Base-by-base conservation (phyloP, 2,113 vertebrate species). In the Sceloporus undulatus region DNA sequence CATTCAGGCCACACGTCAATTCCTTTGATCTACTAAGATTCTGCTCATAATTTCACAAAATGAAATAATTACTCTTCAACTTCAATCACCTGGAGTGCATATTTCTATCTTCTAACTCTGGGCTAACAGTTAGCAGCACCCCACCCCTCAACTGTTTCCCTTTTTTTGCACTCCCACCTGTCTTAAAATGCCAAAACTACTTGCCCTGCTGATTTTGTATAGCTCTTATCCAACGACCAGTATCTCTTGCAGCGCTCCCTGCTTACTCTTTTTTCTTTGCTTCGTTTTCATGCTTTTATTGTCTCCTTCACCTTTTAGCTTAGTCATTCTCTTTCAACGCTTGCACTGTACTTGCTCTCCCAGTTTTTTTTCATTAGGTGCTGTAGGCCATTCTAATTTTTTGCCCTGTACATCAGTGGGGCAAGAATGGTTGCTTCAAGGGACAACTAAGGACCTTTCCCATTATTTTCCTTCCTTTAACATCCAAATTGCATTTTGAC, bases 191-290 rank as follows among this genome's bases (percentile, higher is more conserved):
- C n/a, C 23, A 40, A 68, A 65, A 76, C 42, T 5, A 65, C 16
- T 85, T 76, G 4, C n/a, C 14, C 34, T 76, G 75, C 34, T 76
- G 19, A 59, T 40, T 34, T 11, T n/a, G 1, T 9, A 9, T 54
- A 71, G 40, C 62, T 38, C 2, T 80, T 92, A 40, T 25, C n/a
- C 82, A 80, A 84, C 91, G 62, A 52, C n/a, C 2, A 74, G 52
- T 75, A 4, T 29, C 83, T 85, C 85, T 87, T 91, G 80, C 78
- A 68, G 42, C 88, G 75, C 56, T 48, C 65, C 56, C 91, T 88
- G 10, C 34, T 42, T 82, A 8, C 14, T 74, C 62, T 27, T 27
- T n/a, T 25, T 59, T 59, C 59, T 59, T 59, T 13, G 9, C 9
- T 11, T 59, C n/a, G 59, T 59, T 59, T 59, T 59, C 1, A 59